Conservation (phyloP, 2,113 vertebrate genomes). For the Leptodactylus fuscus region DNA sequence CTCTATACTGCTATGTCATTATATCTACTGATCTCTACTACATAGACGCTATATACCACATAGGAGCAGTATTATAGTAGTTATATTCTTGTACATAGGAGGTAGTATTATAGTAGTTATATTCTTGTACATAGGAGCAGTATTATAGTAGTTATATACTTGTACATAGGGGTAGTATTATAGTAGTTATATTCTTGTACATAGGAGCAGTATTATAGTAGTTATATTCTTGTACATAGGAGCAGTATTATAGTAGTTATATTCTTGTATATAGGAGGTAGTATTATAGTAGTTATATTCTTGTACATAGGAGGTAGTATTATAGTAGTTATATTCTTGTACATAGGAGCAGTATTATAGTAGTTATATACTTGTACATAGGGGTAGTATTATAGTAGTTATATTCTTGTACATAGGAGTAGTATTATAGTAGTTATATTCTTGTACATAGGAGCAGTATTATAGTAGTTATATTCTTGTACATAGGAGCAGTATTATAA, state of each 20-base stretch:
- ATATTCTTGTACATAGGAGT: neutral
- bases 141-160: constrained; percentile 4
- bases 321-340: constrained; percentile 5
- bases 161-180: constrained; percentile 1
- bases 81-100: neutral
- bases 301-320: neutral
- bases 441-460: constrained; percentile 2
- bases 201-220: constrained; percentile 8
- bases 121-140: neutral
- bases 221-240: neutral
- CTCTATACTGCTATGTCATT: too few relatives aligned
- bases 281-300: constrained; percentile 16
- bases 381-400: constrained; percentile 6
- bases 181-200: constrained; percentile 6
- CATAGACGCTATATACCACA: too few relatives aligned
- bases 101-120: neutral
- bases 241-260: constrained; percentile 9
- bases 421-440: constrained; percentile 19
- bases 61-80: too few relatives aligned
- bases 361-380: constrained; percentile 6
- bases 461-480: constrained; percentile 14
- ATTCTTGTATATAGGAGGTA: neutral
- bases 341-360: constrained; percentile 6
- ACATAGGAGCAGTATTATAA: neutral
- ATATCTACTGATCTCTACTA: neutral